These are phyloP conservation scores for Malurus elegans DNA, from an alignment of 2,113 vertebrate species.

Conservation along the genomic window DNA sequence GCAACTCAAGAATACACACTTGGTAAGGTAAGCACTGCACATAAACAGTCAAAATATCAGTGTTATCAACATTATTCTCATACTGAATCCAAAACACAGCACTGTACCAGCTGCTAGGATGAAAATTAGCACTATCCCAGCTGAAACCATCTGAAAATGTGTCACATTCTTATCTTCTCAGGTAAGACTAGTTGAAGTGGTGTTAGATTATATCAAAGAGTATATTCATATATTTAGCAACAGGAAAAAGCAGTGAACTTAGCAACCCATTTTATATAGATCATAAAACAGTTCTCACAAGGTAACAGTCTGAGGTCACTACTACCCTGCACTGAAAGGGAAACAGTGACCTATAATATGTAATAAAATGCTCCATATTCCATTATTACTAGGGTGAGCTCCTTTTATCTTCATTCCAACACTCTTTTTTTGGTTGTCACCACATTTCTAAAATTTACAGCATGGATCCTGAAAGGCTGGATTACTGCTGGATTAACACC, in stretches of 20 bases:
- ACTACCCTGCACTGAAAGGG: background rate
- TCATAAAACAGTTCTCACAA: background rate
- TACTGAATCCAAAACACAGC: background rate
- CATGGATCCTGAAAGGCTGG: background rate
- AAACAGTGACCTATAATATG: background rate
- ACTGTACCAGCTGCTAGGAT: no score
- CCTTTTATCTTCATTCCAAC: background rate
- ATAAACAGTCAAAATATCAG: background rate
- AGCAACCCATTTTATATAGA: background rate
- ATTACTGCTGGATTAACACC: background rate
- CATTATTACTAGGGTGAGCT: background rate
- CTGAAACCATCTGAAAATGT: background rate
- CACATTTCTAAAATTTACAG: background rate
- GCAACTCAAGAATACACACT: background rate
- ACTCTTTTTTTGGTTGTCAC: background rate
- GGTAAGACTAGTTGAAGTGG: background rate
- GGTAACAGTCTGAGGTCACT: background rate
- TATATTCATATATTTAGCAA: background rate
- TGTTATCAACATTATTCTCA: background rate
- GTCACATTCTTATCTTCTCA: background rate
- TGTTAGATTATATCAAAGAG: background rate
- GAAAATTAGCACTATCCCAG: background rate
- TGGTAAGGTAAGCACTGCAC: background rate
- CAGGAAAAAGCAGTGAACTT: background rate
- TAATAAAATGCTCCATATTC: slow-evolving; percentile 25